Evolutionary conservation across 2,113 vertebrate species (phyloP).

Genomic region (Phycodurus eques): DNA sequence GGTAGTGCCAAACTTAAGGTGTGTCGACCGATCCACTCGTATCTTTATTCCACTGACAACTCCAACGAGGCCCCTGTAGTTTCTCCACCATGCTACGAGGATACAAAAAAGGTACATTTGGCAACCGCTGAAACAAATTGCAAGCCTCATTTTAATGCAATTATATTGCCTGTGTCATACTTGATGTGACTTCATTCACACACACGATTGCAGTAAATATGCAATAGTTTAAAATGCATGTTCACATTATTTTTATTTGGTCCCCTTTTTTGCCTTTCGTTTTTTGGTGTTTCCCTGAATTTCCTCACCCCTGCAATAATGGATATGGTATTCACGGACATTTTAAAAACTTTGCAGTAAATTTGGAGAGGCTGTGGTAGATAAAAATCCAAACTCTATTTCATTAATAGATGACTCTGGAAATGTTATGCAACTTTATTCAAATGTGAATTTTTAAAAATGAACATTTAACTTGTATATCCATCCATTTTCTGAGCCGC

Average conservation of each 20-base stretch:
- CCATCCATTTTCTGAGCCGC: too few relatives aligned
- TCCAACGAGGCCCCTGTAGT: rapidly evolving
- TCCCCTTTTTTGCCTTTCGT: not conserved
- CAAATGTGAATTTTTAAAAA: too few relatives aligned
- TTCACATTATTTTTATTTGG: too few relatives aligned
- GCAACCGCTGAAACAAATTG: not conserved
- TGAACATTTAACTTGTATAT: too few relatives aligned
- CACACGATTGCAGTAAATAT: not conserved
- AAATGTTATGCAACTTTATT: too few relatives aligned
- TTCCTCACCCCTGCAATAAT: too few relatives aligned
- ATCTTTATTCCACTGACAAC: rapidly evolving
- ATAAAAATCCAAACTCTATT: too few relatives aligned
- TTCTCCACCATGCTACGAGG: conserved; percentile 22
- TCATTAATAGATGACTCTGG: too few relatives aligned
- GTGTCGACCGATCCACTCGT: conserved; percentile 9
- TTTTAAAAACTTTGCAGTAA: too few relatives aligned
- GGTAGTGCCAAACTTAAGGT: conserved; percentile 34
- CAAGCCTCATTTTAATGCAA: not conserved
- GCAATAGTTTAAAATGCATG: not conserved
- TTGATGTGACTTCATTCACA: too few relatives aligned
- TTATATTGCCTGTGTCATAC: not conserved
- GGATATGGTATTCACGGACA: too few relatives aligned
- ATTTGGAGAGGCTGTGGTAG: too few relatives aligned
- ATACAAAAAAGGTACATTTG: conserved; percentile 46
- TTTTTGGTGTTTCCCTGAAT: not conserved